Conservation (phyloP, 1,140 invertebrate species). For the Tetramorium alpestre region DNA sequence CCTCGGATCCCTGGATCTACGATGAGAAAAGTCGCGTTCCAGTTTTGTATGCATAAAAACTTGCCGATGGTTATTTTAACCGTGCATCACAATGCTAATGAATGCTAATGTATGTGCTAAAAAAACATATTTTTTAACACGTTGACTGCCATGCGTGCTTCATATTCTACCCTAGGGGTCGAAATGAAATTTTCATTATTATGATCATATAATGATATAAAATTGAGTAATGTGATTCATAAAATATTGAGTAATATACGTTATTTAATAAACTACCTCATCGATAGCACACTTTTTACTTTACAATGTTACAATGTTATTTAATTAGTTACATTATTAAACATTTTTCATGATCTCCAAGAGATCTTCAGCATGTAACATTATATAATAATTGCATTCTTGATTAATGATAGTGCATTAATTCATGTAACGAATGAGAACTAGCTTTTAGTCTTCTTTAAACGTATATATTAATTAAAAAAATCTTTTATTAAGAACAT, state of each 20-base stretch:
- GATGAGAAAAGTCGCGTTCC: slow-evolving; percentile 13
- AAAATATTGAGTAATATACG: too few species aligned
- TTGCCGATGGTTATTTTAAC: slow-evolving; percentile 33
- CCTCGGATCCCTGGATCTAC: neutral
- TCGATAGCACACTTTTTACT: too few species aligned
- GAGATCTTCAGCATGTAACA: neutral
- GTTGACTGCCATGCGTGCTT: too few species aligned
- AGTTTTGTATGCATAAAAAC: slow-evolving; percentile 53
- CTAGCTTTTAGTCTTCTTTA: neutral
- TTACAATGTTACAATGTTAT: too few species aligned
- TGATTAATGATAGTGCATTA: neutral
- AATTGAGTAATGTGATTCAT: too few species aligned
- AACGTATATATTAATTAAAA: neutral
- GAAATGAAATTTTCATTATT: too few species aligned
- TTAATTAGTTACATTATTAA: too few species aligned
- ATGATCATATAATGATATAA: too few species aligned
- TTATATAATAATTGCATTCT: neutral
- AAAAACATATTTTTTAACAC: neutral
- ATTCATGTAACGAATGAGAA: neutral
- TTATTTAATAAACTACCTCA: too few species aligned
- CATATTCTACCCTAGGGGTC: too few species aligned
- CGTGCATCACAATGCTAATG: slow-evolving; percentile 26
- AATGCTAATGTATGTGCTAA: neutral
- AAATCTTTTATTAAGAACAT: neutral
- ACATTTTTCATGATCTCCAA: too few species aligned